These are phyloP conservation scores for Drosophila kanapiae DNA, from an alignment of 1,140 invertebrate species.

Conservation along the genomic window DNA sequence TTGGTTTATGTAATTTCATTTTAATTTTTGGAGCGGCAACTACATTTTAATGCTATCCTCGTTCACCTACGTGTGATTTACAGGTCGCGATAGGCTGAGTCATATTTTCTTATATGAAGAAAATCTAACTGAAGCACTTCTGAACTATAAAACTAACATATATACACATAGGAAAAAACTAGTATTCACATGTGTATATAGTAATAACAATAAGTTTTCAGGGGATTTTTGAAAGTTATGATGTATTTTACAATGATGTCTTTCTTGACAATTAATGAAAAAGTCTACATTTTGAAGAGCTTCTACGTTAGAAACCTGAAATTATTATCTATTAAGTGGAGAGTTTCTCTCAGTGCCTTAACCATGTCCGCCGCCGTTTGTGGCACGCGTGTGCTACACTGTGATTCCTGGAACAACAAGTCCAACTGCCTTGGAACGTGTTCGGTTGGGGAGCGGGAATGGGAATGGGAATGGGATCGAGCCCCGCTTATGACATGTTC, in stretches of 20 bases:
- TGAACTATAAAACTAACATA: neutral
- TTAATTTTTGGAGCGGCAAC: slow-evolving; percentile 56
- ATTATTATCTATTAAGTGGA: no score
- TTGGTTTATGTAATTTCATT: slow-evolving; percentile 67
- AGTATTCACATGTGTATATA: neutral
- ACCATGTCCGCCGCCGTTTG: neutral
- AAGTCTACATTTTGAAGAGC: neutral
- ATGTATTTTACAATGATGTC: no score
- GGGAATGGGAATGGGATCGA: slow-evolving; percentile 27
- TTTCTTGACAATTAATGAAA: neutral
- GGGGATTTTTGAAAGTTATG: neutral
- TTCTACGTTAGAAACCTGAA: neutral
- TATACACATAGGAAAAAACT: neutral
- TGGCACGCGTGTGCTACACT: slow-evolving; percentile 69
- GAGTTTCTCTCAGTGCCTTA: slow-evolving; percentile 1
- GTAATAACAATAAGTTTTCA: neutral
- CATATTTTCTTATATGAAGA: slow-evolving; percentile 56
- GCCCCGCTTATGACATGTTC: slow-evolving; percentile 75
- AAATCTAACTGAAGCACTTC: neutral
- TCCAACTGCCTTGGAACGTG: slow-evolving; percentile 66
- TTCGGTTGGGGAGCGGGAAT: slow-evolving; percentile 40
- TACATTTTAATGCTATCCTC: slow-evolving; percentile 56
- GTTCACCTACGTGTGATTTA: slow-evolving; percentile 60
- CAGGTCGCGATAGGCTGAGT: slow-evolving; percentile 40
- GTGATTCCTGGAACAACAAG: slow-evolving; percentile 77